These are phyloP conservation scores for Montipora capitata DNA, from an alignment of 92 coral and sea anemone species.

Conservation along the genomic window DNA sequence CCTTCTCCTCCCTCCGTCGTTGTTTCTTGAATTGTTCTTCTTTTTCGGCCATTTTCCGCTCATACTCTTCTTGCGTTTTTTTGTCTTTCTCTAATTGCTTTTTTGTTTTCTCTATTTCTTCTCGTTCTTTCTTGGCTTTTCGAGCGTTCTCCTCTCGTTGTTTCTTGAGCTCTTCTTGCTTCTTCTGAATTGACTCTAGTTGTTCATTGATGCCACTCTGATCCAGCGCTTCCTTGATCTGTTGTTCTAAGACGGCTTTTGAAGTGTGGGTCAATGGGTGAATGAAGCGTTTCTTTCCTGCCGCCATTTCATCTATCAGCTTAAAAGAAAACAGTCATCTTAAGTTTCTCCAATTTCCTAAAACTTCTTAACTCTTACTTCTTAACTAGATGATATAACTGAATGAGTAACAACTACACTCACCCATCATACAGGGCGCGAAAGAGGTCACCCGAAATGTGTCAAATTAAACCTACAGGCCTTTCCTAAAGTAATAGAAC, in stretches of 20 bases:
- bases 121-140: neutral
- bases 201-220: constrained; percentile 9
- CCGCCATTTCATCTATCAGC: neutral
- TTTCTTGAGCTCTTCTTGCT: neutral
- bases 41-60: neutral
- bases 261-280: neutral
- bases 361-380: too few relatives aligned
- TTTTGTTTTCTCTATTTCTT: neutral
- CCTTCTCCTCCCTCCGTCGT: neutral
- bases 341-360: too few relatives aligned
- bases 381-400: too few relatives aligned
- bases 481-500: too few relatives aligned
- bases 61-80: neutral
- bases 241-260: neutral
- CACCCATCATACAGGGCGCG: too few relatives aligned
- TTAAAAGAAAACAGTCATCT: neutral
- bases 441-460: too few relatives aligned
- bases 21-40: neutral
- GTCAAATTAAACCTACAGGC: too few relatives aligned
- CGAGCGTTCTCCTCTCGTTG: neutral
- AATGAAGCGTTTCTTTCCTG: neutral
- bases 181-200: neutral
- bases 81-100: neutral
- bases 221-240: constrained; percentile 10
- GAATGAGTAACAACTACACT: too few relatives aligned